Percentiles rank a stretch among this genome's conserved stretches.
These are phyloP conservation scores for Vespertilio murinus DNA, from an alignment of 2,797 vertebrate species.

Conservation along the genomic window DNA sequence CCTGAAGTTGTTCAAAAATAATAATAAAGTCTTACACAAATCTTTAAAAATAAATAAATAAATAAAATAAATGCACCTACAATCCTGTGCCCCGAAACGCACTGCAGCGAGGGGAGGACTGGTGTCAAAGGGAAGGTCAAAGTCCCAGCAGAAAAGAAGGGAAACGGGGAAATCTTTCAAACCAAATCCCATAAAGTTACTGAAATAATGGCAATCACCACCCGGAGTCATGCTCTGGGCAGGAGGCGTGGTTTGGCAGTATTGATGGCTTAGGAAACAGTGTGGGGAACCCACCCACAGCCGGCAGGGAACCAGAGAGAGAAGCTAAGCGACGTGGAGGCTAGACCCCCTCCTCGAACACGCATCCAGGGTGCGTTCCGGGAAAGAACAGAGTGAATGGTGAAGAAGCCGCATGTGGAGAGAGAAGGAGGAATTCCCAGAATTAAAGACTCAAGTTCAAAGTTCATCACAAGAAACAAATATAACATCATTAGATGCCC, in stretches of 20 bases:
- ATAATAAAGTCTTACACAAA: too few relatives aligned
- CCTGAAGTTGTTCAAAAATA: too few relatives aligned
- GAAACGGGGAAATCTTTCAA: neutral
- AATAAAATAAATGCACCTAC: too few relatives aligned
- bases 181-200: neutral
- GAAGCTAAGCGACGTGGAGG: fast-evolving
- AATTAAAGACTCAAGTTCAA: neutral
- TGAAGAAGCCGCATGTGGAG: neutral
- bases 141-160: neutral
- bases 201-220: neutral
- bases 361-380: too few relatives aligned
- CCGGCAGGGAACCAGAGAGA: neutral
- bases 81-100: neutral
- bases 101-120: neutral
- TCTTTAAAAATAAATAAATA: too few relatives aligned
- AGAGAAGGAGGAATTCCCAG: neutral
- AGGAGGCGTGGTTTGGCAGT: neutral
- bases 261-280: neutral
- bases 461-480: neutral
- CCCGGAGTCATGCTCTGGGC: neutral
- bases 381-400: neutral
- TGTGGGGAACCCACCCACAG: neutral
- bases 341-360: neutral
- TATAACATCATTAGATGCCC: neutral
- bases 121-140: neutral